A percentile compares a stretch with the other conserved stretches of the same genome.
phyloP scores from a whole-genome alignment of 2,888 invertebrate genomes.

The Drosophila mulleri region DNA sequence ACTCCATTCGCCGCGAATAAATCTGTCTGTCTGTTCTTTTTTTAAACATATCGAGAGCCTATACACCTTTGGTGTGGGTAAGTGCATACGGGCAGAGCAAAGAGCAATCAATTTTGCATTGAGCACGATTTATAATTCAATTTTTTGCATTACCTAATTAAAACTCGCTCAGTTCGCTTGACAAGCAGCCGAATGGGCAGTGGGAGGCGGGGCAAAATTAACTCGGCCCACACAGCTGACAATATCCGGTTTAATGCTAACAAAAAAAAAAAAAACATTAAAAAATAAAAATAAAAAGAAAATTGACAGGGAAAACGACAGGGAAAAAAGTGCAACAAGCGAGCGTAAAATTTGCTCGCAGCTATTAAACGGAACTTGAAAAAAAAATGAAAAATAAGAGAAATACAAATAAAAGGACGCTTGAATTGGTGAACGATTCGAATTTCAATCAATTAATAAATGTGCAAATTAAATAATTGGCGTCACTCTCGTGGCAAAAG shows the following conservation, averaged over 20 bases:
- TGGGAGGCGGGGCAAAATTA: slow-evolving; percentile 45
- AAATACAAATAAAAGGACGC: slow-evolving; percentile 6
- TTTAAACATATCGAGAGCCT: neutral
- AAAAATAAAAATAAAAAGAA: slow-evolving; percentile 7
- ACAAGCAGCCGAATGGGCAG: slow-evolving; percentile 1
- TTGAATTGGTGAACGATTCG: slow-evolving; percentile 31
- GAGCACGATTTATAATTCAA: slow-evolving; percentile 35
- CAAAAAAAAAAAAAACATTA: slow-evolving; percentile 6
- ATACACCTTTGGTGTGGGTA: neutral
- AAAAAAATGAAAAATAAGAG: neutral
- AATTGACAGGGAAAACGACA: slow-evolving; percentile 1
- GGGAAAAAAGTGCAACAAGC: slow-evolving; percentile 32
- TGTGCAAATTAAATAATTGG: slow-evolving; percentile 59
- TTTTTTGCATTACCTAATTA: slow-evolving; percentile 57
- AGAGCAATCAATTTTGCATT: slow-evolving; percentile 20
- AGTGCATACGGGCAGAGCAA: neutral
- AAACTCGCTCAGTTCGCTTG: slow-evolving; percentile 39
- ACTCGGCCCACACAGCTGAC: slow-evolving; percentile 33
- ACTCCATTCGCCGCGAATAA: too few relatives aligned
- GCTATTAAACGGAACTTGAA: slow-evolving; percentile 34
- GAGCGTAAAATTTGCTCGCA: slow-evolving; percentile 41
- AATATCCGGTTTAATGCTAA: slow-evolving; percentile 54
- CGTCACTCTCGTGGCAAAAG: slow-evolving; percentile 37
- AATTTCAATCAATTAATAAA: slow-evolving; percentile 65
- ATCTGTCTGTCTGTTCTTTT: too few relatives aligned